Evolutionary conservation across 1,140 invertebrate genomes (phyloP).

Genomic region (Brachionus rubens): DNA sequence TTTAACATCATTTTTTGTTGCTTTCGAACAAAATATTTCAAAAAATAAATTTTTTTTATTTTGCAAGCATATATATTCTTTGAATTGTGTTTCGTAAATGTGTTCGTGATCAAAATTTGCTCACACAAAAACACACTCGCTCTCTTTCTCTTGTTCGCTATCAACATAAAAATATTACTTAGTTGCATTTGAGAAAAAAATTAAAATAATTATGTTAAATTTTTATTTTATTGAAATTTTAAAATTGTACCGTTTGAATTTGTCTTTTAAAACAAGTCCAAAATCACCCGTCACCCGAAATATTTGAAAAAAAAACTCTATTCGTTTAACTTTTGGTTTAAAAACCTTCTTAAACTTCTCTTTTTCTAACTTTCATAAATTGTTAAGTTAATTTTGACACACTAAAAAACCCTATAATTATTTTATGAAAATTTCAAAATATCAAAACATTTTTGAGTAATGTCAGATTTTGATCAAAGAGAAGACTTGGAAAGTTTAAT

Average conservation of each 20-base stretch:
- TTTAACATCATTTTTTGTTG: constrained; percentile 17
- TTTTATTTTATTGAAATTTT: constrained; percentile 1
- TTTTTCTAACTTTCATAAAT: too few relatives aligned
- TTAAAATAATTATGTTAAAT: constrained; percentile 41
- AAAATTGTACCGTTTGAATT: neutral
- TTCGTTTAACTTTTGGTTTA: too few relatives aligned
- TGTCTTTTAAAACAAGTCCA: too few relatives aligned
- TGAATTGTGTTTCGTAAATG: constrained; percentile 5
- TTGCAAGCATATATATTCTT: constrained; percentile 13
- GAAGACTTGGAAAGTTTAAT: constrained; percentile 54
- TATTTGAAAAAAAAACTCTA: too few relatives aligned
- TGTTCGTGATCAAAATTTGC: constrained; percentile 27
- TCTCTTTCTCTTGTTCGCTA: neutral
- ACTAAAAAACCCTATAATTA: too few relatives aligned
- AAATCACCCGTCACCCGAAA: too few relatives aligned
- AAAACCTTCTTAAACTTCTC: too few relatives aligned
- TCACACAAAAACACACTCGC: neutral
- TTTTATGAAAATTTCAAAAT: too few relatives aligned
- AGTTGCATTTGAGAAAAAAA: neutral
- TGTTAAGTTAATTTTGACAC: too few relatives aligned
- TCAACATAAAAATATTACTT: neutral
- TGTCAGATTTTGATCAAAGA: too few relatives aligned
- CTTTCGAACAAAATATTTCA: neutral
- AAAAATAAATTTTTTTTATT: neutral
- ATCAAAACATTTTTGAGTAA: neutral